These are phyloP conservation scores for Zoanthus sansibaricus DNA, from an alignment of 92 coral and sea anemone species.

Conservation along the genomic window DNA sequence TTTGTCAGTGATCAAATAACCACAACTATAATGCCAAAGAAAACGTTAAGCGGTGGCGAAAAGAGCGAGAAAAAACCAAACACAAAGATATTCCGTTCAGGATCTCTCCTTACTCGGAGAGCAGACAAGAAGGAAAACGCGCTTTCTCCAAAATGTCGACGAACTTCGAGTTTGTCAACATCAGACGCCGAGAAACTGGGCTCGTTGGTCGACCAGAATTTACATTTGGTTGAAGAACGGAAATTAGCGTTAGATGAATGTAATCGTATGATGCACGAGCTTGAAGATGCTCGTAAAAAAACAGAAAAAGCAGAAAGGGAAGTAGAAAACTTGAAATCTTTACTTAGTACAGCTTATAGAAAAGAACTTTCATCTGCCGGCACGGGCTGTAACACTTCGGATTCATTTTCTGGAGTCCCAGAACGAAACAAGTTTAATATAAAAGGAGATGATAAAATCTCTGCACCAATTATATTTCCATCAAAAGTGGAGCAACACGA, in stretches of 20 bases:
- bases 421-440: conserved; percentile 25
- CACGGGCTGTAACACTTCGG: conserved; percentile 28
- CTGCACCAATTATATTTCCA: conserved; percentile 65
- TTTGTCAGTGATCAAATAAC: conserved; percentile 42
- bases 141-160: conserved; percentile 56
- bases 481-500: conserved; percentile 84
- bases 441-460: conserved; percentile 17
- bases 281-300: conserved; percentile 74
- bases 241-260: conserved; percentile 72
- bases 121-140: conserved; percentile 59
- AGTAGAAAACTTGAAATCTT: conserved; percentile 79
- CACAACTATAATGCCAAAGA: conserved; percentile 75
- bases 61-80: conserved; percentile 66
- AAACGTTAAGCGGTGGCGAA: conserved; percentile 71
- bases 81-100: conserved; percentile 77
- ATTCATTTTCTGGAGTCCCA: conserved; percentile 38
- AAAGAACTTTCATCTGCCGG: conserved; percentile 52
- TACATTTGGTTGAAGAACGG: conserved; percentile 71
- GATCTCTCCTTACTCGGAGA: conserved; percentile 79
- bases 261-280: conserved; percentile 69
- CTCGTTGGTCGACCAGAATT: conserved; percentile 63
- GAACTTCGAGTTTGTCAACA: conserved; percentile 67
- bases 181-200: conserved; percentile 79
- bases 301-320: conserved; percentile 71
- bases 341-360: conserved; percentile 69